Conservation (phyloP, 2,888 invertebrate species). For the Caprella mutica region DNA sequence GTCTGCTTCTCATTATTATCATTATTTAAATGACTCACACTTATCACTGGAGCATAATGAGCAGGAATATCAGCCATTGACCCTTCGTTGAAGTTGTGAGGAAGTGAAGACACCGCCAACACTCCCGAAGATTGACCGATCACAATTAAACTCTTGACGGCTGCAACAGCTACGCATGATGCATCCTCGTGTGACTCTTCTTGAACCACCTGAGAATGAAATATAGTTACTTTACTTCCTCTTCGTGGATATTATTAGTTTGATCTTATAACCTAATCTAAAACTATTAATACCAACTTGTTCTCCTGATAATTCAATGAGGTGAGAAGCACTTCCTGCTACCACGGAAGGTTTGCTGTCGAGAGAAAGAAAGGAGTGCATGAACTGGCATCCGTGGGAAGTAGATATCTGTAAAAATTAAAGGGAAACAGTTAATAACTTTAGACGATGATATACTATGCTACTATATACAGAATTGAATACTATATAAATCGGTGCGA, state of each 20-base stretch:
- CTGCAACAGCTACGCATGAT: constrained; percentile 12
- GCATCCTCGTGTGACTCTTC: constrained; percentile 8
- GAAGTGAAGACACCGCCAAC: constrained; percentile 16
- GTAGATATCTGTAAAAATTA: neutral
- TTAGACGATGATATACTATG: no score
- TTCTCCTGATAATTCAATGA: constrained; percentile 19
- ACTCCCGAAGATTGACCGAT: constrained; percentile 18
- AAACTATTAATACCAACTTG: constrained; percentile 14
- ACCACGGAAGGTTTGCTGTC: constrained; percentile 18
- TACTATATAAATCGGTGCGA: no score
- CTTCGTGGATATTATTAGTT: no score
- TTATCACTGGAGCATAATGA: constrained; percentile 7
- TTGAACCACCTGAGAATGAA: constrained; percentile 4
- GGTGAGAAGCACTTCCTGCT: constrained; percentile 7
- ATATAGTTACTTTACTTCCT: no score
- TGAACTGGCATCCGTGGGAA: neutral
- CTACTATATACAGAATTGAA: neutral
- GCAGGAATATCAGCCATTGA: neutral
- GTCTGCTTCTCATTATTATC: neutral
- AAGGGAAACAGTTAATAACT: neutral
- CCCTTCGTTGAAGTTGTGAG: constrained; percentile 19
- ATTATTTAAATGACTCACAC: neutral
- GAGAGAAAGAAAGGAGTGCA: constrained; percentile 13
- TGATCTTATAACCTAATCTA: no score
- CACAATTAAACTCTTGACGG: constrained; percentile 21